phyloP scores from a whole-genome alignment of 1,140 invertebrate genomes.

The Sycophaga agraensis region DNA sequence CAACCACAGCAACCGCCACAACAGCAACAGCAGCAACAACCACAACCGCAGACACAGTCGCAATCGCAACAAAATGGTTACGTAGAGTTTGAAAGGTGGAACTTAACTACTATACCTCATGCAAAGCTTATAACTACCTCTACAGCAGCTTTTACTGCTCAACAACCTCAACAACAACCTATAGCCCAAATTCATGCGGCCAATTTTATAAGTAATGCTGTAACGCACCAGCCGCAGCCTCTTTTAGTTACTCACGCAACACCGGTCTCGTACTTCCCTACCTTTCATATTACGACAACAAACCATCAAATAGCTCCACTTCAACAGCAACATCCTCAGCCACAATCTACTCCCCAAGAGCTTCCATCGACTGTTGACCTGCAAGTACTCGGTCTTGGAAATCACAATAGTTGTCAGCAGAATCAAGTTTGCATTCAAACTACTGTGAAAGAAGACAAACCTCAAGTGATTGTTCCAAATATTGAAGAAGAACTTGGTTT shows the following conservation, averaged over 20 bases:
- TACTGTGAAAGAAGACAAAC: conserved; percentile 62
- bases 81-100: conserved; percentile 75
- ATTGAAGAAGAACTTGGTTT: conserved; percentile 83
- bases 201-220: conserved; percentile 55
- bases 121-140: conserved; percentile 65
- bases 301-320: not conserved
- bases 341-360: not conserved
- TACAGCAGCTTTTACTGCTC: conserved; percentile 54
- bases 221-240: conserved; percentile 64
- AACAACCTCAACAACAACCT: conserved; percentile 7
- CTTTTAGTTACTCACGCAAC: conserved; percentile 64
- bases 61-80: conserved; percentile 69
- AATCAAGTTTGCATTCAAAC: conserved; percentile 37
- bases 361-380: conserved; percentile 57
- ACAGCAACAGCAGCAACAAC: conserved; percentile 47
- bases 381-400: conserved; percentile 55
- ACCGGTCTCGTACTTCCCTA: conserved; percentile 66
- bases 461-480: conserved; percentile 81
- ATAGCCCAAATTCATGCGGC: conserved; percentile 57
- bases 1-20: conserved; percentile 53
- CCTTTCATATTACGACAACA: conserved; percentile 63
- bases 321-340: conserved; percentile 8
- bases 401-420: conserved; percentile 1
- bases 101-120: conserved; percentile 61
- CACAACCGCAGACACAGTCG: conserved; percentile 56